Evolutionary conservation across 2,113 vertebrate species (phyloP), one percentile per base, ranked within the genome.

Genomic region (Saccopteryx leptura): DNA sequence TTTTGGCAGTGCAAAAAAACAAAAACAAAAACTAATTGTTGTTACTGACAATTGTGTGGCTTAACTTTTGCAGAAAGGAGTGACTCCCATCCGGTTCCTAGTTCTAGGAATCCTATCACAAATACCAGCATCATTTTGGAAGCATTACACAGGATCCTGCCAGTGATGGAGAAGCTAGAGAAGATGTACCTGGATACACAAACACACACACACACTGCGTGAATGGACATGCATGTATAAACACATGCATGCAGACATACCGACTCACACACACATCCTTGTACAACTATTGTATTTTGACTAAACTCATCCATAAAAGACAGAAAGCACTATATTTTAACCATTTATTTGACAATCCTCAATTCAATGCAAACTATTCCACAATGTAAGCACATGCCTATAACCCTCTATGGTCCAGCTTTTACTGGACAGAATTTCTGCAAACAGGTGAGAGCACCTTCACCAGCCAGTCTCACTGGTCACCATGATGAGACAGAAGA

Each of bases 401-500:
- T 15, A 19, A 24, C 15, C 4, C 26, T n/a, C 80, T 17, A 9
- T 15, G 31, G 31, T 18, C 33, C 21, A 6, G 7, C 23, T 56
- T 21, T 68, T 1, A 4, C 48, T 12, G 12, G 39, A 63, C 18
- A 56, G 74, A 10, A 50, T 86, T 85, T 91, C 95, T 94, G 85
- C 85, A 54, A 12, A 58, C 31, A 23, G 56, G 56, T 0, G 24
- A 68, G 31, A 50, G 26, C 54, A 31, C 58, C 91, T 71, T 28
- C 52, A 39, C 7, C 7, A 82, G 78, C 81, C 86, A 52, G 48
- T 50, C 72, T 33, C 23, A 19, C 69, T 28, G 23, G 83, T 48
- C 24, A 10, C 75, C 12, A n/a, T 94, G 91, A 97, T 63, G 94
- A 91, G 50, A 93, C 1, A n/a, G 56, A 91, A 96, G 87, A 79